Evolutionary conservation across 2,888 invertebrate species (phyloP), one percentile per base, ranked within the genome.

Genomic region (Lochmaea crataegi): DNA sequence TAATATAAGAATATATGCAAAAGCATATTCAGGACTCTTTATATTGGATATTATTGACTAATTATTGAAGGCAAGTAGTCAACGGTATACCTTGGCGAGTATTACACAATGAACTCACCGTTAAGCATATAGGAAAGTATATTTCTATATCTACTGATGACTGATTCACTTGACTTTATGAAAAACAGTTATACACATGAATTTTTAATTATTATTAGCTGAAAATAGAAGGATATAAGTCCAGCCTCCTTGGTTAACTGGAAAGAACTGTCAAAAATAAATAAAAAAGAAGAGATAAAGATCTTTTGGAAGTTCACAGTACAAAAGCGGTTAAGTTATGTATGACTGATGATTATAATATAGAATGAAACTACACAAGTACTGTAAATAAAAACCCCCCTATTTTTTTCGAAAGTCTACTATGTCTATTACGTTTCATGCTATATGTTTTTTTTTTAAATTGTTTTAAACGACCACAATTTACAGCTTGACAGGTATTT

Each of bases 231-330:
- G 18, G 16, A 42, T 65, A 26, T 51, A 60, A 58, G 68, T 69
- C 69, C 63, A 51, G 64, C 14, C 2, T 56, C 70, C 64, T 42
- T 53, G 22, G 69, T 69, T 69, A 69, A 56, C 69, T 70, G 64
- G 45, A 57, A 70, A 70, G 51, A 57, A 57, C 56, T 64, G 56
- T 57, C 57, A 41, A 66, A 48, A 41, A 7, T 12, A 4, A 41
- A 64, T 48, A 67, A 57, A 42, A 53, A 67, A 56, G 57, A 57
- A 57, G 56, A 18, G 18, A 32, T 32, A 32, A 42, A 63, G 63
- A 42, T 32, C 9, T 2, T 16, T 11, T 61, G 22, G n/a, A 22
- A n/a, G n/a, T 41, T 18, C 16, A 42, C 60, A 60, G 10, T 38
- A 42, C n/a, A 18, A 42, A 63, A 63, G 61, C 41, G 42, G 12